A percentile compares a stretch with the other conserved stretches of the same genome.
phyloP scores from a whole-genome alignment of 2,888 invertebrate species.

The Stomorhina lunata region DNA sequence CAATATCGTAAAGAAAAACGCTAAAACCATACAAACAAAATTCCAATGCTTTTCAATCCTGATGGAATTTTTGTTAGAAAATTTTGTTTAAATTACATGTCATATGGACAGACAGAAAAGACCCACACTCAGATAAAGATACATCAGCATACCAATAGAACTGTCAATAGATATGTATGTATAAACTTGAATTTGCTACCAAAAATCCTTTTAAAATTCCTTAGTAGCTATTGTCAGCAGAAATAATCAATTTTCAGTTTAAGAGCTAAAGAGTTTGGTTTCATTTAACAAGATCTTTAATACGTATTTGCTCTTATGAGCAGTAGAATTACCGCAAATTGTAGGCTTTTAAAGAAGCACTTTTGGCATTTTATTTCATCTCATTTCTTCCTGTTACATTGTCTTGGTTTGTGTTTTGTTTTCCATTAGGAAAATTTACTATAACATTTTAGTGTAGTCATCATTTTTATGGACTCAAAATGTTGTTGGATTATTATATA shows the following conservation, averaged over 20 bases:
- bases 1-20: slow-evolving; percentile 34
- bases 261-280: not conserved
- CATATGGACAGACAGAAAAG: slow-evolving; percentile 27
- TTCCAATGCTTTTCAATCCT: slow-evolving; percentile 9
- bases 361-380: slow-evolving; percentile 3
- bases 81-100: slow-evolving; percentile 58
- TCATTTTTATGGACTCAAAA: slow-evolving; percentile 32
- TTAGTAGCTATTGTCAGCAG: not conserved
- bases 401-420: not conserved
- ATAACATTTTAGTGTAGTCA: slow-evolving; percentile 12
- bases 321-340: slow-evolving; percentile 32
- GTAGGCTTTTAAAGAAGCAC: not conserved
- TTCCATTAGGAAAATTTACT: slow-evolving; percentile 11
- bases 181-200: too few species aligned
- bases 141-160: not conserved
- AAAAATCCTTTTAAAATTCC: not conserved
- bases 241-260: not conserved
- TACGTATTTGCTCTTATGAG: too few species aligned
- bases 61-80: slow-evolving; percentile 59
- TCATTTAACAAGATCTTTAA: not conserved
- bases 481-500: slow-evolving; percentile 3
- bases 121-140: not conserved
- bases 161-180: not conserved
- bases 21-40: not conserved
- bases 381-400: too few species aligned